These are phyloP conservation scores for Exocentrus adspersus DNA, from an alignment of 2,888 invertebrate genomes.

Conservation along the genomic window DNA sequence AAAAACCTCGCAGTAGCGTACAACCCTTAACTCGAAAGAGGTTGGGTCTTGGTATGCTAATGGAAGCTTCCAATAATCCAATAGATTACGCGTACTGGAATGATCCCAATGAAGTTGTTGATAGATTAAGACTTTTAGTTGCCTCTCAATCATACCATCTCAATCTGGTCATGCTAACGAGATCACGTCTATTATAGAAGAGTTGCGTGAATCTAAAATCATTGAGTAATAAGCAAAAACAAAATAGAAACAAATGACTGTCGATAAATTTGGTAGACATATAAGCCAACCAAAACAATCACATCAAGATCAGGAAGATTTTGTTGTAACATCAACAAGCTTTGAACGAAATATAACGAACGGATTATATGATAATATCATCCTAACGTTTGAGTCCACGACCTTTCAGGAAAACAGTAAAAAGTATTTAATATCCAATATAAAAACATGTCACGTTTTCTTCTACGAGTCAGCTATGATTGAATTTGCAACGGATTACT, in stretches of 20 bases:
- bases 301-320: background rate
- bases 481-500: too few relatives aligned
- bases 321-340: background rate
- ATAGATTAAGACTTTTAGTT: conserved; percentile 47
- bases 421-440: too few relatives aligned
- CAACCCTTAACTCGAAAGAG: too few relatives aligned
- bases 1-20: too few relatives aligned
- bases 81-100: conserved; percentile 37
- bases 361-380: background rate
- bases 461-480: too few relatives aligned
- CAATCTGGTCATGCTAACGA: background rate
- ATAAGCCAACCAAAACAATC: background rate
- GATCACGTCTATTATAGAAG: background rate
- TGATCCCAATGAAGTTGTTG: conserved; percentile 48
- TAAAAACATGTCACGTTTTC: too few relatives aligned
- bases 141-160: background rate
- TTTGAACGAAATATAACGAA: conserved; percentile 1
- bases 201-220: background rate
- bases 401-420: background rate
- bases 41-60: too few relatives aligned
- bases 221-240: background rate
- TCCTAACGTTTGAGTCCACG: background rate
- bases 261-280: conserved; percentile 11
- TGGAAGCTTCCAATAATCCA: background rate
- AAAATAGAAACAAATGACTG: background rate